Evolutionary conservation across 1,140 invertebrate genomes (phyloP).

Genomic region (Calephelis nemesis): DNA sequence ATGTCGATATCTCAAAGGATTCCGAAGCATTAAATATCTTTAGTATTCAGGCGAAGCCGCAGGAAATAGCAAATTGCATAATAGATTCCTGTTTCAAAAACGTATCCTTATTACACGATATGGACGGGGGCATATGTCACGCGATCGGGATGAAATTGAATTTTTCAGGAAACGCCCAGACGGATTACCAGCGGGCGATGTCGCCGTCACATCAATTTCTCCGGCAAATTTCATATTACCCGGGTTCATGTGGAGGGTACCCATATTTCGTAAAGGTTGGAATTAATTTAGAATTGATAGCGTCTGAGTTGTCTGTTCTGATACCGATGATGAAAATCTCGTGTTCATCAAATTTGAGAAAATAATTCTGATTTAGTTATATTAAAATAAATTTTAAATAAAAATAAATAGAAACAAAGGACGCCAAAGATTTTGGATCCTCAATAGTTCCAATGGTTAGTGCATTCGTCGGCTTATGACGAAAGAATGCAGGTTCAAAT

Average conservation of each 20-base stretch:
- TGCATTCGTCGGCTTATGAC: too few relatives aligned
- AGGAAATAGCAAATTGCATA: neutral
- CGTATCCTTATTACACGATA: constrained; percentile 4
- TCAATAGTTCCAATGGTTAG: too few relatives aligned
- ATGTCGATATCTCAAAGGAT: too few relatives aligned
- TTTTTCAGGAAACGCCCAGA: constrained; percentile 36
- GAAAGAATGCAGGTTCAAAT: too few relatives aligned
- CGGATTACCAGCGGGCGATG: constrained; percentile 36
- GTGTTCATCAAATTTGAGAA: too few relatives aligned
- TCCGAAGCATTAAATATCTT: neutral
- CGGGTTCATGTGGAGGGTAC: constrained; percentile 1
- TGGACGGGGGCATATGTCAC: constrained; percentile 27
- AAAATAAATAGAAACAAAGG: too few relatives aligned
- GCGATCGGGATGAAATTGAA: constrained; percentile 38
- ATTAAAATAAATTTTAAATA: too few relatives aligned
- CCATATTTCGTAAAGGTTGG: neutral
- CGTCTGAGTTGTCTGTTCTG: neutral
- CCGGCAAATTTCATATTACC: constrained; percentile 42
- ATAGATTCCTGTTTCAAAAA: neutral
- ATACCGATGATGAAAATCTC: neutral
- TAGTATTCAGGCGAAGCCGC: neutral
- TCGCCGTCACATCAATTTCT: constrained; percentile 42
- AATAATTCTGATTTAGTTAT: too few relatives aligned
- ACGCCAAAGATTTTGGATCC: too few relatives aligned
- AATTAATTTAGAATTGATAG: constrained; percentile 1